These are phyloP conservation scores for Saturnia pavonia DNA, from an alignment of 2,888 invertebrate genomes.

Conservation along the genomic window DNA sequence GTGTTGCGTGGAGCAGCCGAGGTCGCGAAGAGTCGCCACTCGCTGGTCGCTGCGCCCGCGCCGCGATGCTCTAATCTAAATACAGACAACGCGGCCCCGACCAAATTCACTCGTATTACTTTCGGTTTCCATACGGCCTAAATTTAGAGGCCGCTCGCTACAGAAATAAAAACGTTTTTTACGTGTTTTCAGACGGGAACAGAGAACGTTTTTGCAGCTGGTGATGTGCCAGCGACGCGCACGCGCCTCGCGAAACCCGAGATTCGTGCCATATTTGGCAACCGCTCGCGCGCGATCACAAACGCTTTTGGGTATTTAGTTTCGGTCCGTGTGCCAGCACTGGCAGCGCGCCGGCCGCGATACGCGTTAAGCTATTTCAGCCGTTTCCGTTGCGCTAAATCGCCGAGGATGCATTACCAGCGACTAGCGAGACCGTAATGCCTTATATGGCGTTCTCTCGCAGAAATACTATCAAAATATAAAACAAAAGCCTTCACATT, in stretches of 20 bases:
- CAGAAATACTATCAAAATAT: constrained; percentile 9
- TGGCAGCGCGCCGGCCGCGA: constrained; percentile 36
- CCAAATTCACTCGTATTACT: constrained; percentile 80
- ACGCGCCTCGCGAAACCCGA: constrained; percentile 73
- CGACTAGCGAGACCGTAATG: constrained; percentile 25
- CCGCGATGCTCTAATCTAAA: constrained; percentile 73
- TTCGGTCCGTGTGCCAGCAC: constrained; percentile 50
- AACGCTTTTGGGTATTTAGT: constrained; percentile 76
- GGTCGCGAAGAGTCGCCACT: constrained; percentile 24
- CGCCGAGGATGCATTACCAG: constrained; percentile 49
- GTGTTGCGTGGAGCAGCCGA: neutral
- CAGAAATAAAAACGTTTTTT: constrained; percentile 80
- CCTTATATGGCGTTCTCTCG: constrained; percentile 41
- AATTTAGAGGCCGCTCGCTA: constrained; percentile 78
- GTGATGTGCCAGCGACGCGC: constrained; percentile 60
- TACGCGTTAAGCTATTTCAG: constrained; percentile 33
- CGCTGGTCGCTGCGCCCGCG: constrained; percentile 35
- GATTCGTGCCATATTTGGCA: constrained; percentile 80
- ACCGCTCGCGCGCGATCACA: constrained; percentile 59
- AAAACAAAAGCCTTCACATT: neutral
- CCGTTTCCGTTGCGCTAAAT: constrained; percentile 49
- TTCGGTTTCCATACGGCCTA: constrained; percentile 79
- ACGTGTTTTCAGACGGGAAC: constrained; percentile 78
- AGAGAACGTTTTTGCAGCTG: constrained; percentile 66
- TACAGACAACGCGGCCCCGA: constrained; percentile 75